Conservation (phyloP, 2,888 invertebrate species). For the Oasisia sp. region DNA sequence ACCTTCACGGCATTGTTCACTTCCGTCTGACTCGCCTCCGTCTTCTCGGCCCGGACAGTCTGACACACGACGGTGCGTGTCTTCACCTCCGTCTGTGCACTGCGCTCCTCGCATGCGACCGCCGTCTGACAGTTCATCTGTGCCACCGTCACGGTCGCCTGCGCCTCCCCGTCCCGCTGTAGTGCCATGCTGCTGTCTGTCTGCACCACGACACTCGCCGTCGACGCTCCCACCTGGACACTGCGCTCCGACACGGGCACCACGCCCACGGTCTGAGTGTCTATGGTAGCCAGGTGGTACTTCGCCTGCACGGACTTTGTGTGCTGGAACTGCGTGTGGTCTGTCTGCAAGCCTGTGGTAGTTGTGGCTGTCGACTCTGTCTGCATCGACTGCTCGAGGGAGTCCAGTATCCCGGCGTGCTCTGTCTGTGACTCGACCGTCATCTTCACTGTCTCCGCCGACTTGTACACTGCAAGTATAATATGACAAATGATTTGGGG, state of each 20-base stretch:
- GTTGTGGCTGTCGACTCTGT: not conserved
- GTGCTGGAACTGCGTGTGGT: not conserved
- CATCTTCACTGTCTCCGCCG: conserved; percentile 25
- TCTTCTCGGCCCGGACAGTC: not conserved
- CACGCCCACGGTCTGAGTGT: conserved; percentile 21
- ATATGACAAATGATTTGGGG: not conserved
- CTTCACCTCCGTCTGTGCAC: not conserved
- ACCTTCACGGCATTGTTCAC: not conserved
- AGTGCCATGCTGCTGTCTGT: conserved; percentile 22
- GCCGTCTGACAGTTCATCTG: not conserved
- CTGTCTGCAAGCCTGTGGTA: conserved; percentile 23
- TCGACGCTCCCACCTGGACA: conserved; percentile 9
- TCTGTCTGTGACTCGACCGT: not conserved
- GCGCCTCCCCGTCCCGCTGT: conserved; percentile 1
- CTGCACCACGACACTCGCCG: conserved; percentile 23
- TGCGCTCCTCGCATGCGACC: not conserved
- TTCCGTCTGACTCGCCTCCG: not conserved
- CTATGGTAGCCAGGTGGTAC: not conserved
- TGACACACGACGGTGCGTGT: not conserved
- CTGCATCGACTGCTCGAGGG: conserved; percentile 18
- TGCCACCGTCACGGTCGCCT: conserved; percentile 21
- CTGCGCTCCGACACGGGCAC: not conserved
- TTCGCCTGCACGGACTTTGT: not conserved
- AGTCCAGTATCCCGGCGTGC: not conserved
- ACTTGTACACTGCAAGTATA: conserved; percentile 29